phyloP scores from a whole-genome alignment of 2,113 vertebrate species.

The Forbesichthys agassizii region DNA sequence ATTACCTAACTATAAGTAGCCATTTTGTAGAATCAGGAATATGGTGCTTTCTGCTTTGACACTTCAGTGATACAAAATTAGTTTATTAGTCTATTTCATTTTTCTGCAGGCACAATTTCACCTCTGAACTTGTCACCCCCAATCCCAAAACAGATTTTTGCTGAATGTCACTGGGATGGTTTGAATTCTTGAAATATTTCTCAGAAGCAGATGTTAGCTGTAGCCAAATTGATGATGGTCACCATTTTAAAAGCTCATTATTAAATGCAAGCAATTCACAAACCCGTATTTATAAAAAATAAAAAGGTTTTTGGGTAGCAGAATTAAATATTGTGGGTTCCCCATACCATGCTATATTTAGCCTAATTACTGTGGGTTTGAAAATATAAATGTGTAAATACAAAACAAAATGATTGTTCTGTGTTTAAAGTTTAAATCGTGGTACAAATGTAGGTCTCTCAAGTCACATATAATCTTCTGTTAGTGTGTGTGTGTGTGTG shows the following conservation, averaged over 20 bases:
- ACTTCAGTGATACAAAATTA: slow-evolving; percentile 1
- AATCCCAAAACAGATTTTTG: slow-evolving; percentile 48
- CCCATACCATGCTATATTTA: too few species aligned
- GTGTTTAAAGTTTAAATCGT: too few species aligned
- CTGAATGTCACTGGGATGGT: slow-evolving; percentile 41
- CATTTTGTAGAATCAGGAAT: slow-evolving; percentile 19
- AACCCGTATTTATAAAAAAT: too few species aligned
- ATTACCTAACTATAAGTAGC: neutral
- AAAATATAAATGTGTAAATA: too few species aligned
- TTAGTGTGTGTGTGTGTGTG: neutral
- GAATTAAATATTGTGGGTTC: too few species aligned
- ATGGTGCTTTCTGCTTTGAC: neutral
- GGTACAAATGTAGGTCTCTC: too few species aligned
- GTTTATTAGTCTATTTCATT: slow-evolving; percentile 25
- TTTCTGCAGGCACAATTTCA: neutral
- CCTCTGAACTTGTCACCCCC: slow-evolving; percentile 23
- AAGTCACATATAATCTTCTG: neutral
- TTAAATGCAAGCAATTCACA: neutral
- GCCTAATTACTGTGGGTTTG: too few species aligned
- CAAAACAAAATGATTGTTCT: too few species aligned
- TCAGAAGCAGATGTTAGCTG: slow-evolving; percentile 21
- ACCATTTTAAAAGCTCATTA: neutral
- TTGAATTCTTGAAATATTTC: slow-evolving; percentile 47
- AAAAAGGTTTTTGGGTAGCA: too few species aligned
- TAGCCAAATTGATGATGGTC: neutral